phyloP scores from a whole-genome alignment of 1,140 invertebrate species.

The Pygmarrhopalites habei region DNA sequence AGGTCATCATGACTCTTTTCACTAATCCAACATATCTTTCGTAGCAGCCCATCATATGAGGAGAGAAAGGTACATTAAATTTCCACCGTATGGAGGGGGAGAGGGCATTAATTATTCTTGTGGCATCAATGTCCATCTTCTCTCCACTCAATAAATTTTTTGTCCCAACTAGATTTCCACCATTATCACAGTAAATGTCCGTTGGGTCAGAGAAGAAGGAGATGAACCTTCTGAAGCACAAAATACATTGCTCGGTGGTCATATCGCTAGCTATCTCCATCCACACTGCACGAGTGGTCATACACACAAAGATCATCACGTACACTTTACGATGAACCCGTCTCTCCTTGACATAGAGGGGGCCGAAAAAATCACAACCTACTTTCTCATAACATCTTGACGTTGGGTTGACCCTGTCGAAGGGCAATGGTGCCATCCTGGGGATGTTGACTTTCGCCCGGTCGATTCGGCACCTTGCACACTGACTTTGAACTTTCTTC shows the following conservation, averaged over 20 bases:
- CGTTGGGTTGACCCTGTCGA: conserved; percentile 4
- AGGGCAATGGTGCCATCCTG: conserved; percentile 33
- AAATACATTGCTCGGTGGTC: too few species aligned
- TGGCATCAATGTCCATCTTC: too few species aligned
- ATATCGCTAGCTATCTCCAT: conserved; percentile 40
- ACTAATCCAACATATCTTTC: conserved; percentile 41
- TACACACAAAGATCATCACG: conserved; percentile 40
- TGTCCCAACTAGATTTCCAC: too few species aligned
- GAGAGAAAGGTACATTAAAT: conserved; percentile 41
- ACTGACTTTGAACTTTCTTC: conserved; percentile 5
- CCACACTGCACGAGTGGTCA: conserved; percentile 40
- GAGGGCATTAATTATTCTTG: too few species aligned
- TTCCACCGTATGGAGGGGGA: too few species aligned
- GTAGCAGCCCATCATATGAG: conserved; percentile 42
- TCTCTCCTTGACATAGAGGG: conserved; percentile 29
- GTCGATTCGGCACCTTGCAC: conserved; percentile 20
- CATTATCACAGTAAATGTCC: too few species aligned
- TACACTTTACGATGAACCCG: conserved; percentile 36
- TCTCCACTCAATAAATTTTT: too few species aligned
- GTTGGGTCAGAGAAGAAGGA: too few species aligned
- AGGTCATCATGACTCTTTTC: conserved; percentile 36
- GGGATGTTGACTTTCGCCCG: conserved; percentile 11
- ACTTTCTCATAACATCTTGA: conserved; percentile 21
- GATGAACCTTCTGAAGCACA: too few species aligned
- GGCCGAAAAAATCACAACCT: conserved; percentile 40